phyloP scores from a whole-genome alignment of 2,797 vertebrate genomes.

The Siniperca undulata region DNA sequence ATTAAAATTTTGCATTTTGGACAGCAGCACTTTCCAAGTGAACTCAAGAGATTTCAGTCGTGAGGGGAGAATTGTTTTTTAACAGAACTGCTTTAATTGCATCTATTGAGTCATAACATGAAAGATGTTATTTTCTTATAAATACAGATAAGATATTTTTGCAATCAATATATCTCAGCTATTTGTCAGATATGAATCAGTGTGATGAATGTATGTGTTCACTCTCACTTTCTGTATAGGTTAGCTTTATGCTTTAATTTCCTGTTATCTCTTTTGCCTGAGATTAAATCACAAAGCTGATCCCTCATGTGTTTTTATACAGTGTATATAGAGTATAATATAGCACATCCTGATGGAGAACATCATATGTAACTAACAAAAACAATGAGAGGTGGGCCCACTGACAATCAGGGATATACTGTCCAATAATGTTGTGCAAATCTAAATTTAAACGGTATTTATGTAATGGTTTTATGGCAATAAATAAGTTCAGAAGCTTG shows the following conservation, averaged over 20 bases:
- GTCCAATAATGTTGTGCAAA: background rate
- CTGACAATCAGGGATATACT: background rate
- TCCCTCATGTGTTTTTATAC: background rate
- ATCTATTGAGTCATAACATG: background rate
- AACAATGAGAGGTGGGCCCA: background rate
- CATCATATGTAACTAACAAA: background rate
- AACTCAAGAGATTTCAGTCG: background rate
- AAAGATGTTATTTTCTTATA: background rate
- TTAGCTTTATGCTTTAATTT: conserved; percentile 47
- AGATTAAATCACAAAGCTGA: conserved; percentile 22
- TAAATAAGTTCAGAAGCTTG: background rate
- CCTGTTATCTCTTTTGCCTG: conserved; percentile 30
- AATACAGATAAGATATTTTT: conserved; percentile 4
- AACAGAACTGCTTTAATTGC: background rate
- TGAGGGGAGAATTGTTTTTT: background rate
- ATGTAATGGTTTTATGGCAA: background rate
- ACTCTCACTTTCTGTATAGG: background rate
- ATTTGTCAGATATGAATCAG: conserved; percentile 12
- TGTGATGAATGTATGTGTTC: conserved; percentile 10
- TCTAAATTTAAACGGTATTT: background rate
- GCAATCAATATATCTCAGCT: background rate
- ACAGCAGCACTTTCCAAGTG: background rate
- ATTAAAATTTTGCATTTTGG: conserved; percentile 20
- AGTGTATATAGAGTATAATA: background rate
- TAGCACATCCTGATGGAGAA: conserved; percentile 1